Evolutionary conservation across 2,888 invertebrate species (phyloP).

Genomic region (Cephonodes hylas): DNA sequence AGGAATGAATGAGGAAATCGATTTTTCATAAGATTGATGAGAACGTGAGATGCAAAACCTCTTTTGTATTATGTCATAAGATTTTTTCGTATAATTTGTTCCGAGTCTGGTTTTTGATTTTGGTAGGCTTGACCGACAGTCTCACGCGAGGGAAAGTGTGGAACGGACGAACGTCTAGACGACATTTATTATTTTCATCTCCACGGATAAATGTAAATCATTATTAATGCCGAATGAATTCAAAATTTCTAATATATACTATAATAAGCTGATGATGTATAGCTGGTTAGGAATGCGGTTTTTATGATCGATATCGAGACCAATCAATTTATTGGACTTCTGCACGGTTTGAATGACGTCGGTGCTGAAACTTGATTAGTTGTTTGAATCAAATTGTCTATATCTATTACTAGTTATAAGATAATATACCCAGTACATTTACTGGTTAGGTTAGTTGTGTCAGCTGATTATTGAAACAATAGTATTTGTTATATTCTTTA

Average conservation of each 20-base stretch:
- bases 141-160: not conserved
- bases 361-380: not conserved
- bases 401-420: too few relatives aligned
- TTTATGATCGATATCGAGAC: not conserved
- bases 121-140: not conserved
- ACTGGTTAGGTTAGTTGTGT: too few relatives aligned
- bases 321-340: not conserved
- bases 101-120: not conserved
- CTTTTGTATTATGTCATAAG: not conserved
- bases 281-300: not conserved
- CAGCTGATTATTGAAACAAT: too few relatives aligned
- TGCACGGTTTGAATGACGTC: not conserved
- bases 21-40: conserved; percentile 2
- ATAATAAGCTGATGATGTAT: not conserved
- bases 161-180: not conserved
- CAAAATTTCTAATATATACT: not conserved
- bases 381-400: not conserved
- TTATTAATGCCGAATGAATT: not conserved
- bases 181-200: not conserved
- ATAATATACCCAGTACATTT: too few relatives aligned
- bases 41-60: not conserved
- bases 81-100: not conserved
- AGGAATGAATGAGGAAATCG: not conserved
- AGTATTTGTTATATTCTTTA: too few relatives aligned
- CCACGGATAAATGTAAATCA: not conserved